Base-by-base conservation (phyloP, 1,140 invertebrate genomes). In the Uloborus diversus region DNA sequence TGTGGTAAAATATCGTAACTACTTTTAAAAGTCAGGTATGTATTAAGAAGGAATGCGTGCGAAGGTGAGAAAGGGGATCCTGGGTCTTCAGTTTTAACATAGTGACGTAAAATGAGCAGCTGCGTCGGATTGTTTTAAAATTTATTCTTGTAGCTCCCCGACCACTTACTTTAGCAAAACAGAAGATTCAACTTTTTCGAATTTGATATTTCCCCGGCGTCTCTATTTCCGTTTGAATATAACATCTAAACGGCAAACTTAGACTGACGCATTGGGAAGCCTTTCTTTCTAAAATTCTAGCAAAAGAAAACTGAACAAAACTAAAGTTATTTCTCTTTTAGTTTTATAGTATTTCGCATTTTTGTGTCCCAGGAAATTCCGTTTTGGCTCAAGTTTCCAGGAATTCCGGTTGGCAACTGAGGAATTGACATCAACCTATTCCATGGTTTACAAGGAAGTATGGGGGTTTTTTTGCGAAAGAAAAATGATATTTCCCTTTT, bases 211-310 rank as follows among this genome's bases (percentile, higher is more conserved):
- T 78, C 62, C 62, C 73, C 42, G 23, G 73, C 73, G 73, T 78
- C 73, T 78, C 73, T 42, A 78, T 78, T 78, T 78, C 73, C 73
- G 73, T 78, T 65, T 78, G 73, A 78, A 78, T 78, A 78, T 78
- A 78, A 78, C 73, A 78, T 78, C 73, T 78, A 78, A 78, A 78
- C 73, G 61, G 73, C 61, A 78, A 65, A 66, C 61, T 66, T 75
- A 62, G 71, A 75, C 59, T 35, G 71, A 75, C 57, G 42, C 62
- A 30, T n/a, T 35, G 73, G 51, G 47, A 78, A 62, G 42, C 49
- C 27, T 35, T 37, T 62, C 37, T 20, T 56, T 56, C 62, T 57
- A 35, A 78, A 78, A 78, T 65, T 66, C 62, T 51, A 56, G 66
- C 30, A 28, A 53, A 65, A 65, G 66, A 62, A n/a, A n/a, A n/a